Percentiles rank a stretch among this genome's conserved stretches.
Evolutionary conservation across 2,113 vertebrate species (phyloP).

Genomic region (Desmodus rotundus): DNA sequence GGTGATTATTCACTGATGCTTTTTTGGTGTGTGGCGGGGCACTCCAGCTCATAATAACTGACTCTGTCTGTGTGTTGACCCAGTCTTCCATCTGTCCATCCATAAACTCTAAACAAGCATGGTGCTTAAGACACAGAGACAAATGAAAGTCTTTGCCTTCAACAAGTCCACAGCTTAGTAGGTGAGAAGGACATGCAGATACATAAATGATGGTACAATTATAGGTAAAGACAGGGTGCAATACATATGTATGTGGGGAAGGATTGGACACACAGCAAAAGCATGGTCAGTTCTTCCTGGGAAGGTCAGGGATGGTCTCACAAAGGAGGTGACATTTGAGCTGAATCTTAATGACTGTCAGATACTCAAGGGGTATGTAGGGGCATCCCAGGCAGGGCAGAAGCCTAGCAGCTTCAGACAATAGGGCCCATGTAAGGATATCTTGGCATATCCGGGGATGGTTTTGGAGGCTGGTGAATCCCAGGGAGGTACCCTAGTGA

Average conservation of each 20-base stretch:
- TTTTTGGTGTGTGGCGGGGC: neutral
- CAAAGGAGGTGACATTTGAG: neutral
- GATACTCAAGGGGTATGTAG: neutral
- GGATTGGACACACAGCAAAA: neutral
- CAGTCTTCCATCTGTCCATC: neutral
- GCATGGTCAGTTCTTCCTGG: conserved; percentile 12
- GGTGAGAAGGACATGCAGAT: neutral
- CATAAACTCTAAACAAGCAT: neutral
- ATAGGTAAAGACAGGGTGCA: neutral
- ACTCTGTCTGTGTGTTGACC: neutral
- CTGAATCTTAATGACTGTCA: neutral
- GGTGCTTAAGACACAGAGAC: neutral
- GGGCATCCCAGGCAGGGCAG: neutral
- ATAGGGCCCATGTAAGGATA: neutral
- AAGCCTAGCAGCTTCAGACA: neutral
- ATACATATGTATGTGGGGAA: neutral
- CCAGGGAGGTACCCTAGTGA: neutral
- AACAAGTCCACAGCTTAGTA: neutral
- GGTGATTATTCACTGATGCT: neutral
- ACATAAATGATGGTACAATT: conserved; percentile 10
- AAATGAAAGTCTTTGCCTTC: conserved; percentile 12
- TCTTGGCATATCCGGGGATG: neutral
- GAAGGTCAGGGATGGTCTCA: neutral
- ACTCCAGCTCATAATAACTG: neutral
- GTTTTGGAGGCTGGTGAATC: neutral